Evolutionary conservation across 2,113 vertebrate genomes (phyloP).

Genomic region (Catagonus wagneri): DNA sequence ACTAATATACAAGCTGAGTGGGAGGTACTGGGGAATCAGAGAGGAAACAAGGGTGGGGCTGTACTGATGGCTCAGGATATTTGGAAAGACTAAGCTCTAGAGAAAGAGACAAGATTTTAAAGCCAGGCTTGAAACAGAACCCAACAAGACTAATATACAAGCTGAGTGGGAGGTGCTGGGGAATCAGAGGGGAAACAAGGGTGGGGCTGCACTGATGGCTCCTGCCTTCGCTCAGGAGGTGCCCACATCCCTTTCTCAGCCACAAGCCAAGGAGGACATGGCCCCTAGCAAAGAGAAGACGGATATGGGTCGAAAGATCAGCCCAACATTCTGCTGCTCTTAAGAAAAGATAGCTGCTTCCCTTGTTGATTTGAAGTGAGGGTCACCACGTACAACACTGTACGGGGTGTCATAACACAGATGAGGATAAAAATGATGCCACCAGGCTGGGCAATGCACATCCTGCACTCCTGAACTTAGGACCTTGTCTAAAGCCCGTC

Average conservation of each 20-base stretch:
- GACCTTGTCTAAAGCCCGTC: too few relatives aligned
- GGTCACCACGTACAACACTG: background rate
- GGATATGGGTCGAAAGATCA: background rate
- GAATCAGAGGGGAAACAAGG: background rate
- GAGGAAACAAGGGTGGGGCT: too few relatives aligned
- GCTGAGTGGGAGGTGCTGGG: background rate
- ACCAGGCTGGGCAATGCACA: background rate
- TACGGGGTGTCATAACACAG: background rate
- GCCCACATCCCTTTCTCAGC: background rate
- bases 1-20: background rate
- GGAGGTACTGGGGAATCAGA: too few relatives aligned
- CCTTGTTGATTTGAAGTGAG: background rate
- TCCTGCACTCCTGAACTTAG: background rate
- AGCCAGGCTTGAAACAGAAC: background rate
- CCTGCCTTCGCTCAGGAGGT: background rate
- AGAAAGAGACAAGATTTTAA: background rate
- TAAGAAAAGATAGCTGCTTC: background rate
- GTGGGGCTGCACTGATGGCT: background rate
- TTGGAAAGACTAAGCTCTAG: background rate
- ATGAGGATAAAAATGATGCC: background rate
- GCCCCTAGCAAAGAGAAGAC: background rate
- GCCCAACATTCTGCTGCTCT: background rate
- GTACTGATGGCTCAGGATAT: too few relatives aligned
- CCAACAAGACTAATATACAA: background rate
- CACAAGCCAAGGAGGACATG: background rate